Evolutionary conservation across 2,113 vertebrate species (phyloP).

Genomic region (Callocephalon fimbriatum): DNA sequence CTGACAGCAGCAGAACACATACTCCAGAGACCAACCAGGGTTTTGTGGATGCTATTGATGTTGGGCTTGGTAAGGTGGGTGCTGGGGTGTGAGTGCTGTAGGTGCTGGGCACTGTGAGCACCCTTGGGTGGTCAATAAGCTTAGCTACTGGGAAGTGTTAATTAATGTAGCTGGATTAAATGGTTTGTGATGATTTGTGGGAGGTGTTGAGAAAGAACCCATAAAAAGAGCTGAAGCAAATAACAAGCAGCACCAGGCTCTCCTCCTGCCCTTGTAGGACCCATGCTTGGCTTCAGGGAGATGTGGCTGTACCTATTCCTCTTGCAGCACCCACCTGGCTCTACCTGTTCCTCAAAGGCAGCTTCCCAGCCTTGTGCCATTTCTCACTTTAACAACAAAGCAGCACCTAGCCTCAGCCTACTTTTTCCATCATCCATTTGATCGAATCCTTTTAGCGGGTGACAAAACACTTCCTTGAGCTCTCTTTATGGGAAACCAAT

Average conservation of each 20-base stretch:
- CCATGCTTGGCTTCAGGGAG: rapidly evolving
- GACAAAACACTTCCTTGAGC: slow-evolving; percentile 54
- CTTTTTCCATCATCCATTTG: slow-evolving; percentile 17
- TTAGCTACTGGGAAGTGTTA: not conserved
- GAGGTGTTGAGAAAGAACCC: not conserved
- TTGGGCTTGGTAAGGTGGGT: not conserved
- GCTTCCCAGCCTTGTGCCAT: not conserved
- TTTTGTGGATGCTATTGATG: not conserved
- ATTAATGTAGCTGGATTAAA: not conserved
- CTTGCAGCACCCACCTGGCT: not conserved
- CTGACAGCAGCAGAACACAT: not conserved
- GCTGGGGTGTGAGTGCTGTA: not conserved
- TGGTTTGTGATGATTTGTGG: not conserved
- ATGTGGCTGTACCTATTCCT: not conserved
- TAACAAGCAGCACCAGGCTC: rapidly evolving
- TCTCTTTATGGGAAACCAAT: slow-evolving; percentile 13
- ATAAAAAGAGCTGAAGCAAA: rapidly evolving
- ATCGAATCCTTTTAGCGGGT: slow-evolving; percentile 2
- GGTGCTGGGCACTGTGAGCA: not conserved
- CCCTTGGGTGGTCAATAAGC: not conserved
- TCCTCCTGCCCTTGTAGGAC: not conserved
- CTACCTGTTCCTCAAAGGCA: not conserved
- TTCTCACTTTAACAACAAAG: slow-evolving; percentile 3
- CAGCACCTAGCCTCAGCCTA: not conserved
- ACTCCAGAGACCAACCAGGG: not conserved